Evolutionary conservation across 2,797 vertebrate genomes (phyloP).

Genomic region (Sarcophilus harrisii): DNA sequence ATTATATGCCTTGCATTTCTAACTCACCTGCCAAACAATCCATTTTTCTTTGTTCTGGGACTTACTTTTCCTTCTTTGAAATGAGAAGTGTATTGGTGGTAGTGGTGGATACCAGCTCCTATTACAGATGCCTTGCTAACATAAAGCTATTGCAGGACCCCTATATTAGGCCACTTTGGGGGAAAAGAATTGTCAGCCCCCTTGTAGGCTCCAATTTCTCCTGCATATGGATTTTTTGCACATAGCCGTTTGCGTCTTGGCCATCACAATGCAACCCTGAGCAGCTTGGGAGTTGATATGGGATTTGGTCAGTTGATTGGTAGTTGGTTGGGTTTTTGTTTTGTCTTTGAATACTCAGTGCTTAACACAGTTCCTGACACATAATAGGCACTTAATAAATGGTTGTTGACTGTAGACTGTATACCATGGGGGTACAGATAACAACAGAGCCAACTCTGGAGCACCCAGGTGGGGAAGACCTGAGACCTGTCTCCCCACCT

Average conservation of each 20-base stretch:
- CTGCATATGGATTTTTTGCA: not conserved
- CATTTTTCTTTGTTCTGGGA: not conserved
- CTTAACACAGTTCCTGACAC: not conserved
- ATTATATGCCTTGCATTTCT: not conserved
- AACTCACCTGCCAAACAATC: not conserved
- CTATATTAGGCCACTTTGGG: not conserved
- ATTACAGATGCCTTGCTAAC: not conserved
- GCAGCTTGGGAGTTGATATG: not conserved
- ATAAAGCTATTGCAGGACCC: not conserved
- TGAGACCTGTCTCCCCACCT: too few species aligned
- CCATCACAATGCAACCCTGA: not conserved
- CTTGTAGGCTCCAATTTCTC: not conserved
- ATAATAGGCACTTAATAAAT: not conserved
- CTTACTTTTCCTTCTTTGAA: not conserved
- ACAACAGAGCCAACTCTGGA: too few species aligned
- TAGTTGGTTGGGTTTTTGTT: not conserved
- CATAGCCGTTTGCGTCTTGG: not conserved
- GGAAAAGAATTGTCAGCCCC: not conserved
- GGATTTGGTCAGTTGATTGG: not conserved
- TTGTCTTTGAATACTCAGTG: not conserved
- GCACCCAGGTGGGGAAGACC: too few species aligned
- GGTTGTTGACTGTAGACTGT: not conserved
- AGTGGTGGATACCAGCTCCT: not conserved
- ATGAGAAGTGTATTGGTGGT: not conserved
- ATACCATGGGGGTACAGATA: too few species aligned